Evolutionary conservation across 2,888 invertebrate genomes (phyloP).

Genomic region (Ischnus inquisitorius): DNA sequence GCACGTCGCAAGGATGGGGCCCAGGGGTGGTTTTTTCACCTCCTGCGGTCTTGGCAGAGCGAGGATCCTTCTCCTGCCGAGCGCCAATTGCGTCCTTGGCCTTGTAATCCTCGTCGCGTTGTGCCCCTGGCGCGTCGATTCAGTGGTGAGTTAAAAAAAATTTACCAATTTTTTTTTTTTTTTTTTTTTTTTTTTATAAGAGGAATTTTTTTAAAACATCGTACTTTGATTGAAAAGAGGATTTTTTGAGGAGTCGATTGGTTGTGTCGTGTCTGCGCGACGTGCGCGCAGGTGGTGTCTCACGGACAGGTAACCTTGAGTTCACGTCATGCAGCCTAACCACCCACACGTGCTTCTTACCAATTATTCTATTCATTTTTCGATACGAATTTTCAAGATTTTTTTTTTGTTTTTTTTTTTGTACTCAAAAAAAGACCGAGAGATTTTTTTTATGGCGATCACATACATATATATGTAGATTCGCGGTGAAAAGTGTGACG

Average conservation of each 20-base stretch:
- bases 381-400: neutral
- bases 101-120: constrained; percentile 72
- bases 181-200: neutral
- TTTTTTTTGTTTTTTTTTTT: neutral
- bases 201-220: neutral
- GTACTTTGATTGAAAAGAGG: neutral
- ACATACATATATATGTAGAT: neutral
- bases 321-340: constrained; percentile 35
- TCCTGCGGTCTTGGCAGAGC: constrained; percentile 64
- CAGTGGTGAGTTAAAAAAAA: constrained; percentile 78
- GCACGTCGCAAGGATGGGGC: constrained; percentile 72
- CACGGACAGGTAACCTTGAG: constrained; percentile 61
- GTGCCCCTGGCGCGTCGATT: constrained; percentile 72
- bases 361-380: neutral
- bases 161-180: constrained; percentile 13
- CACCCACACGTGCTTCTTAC: constrained; percentile 17
- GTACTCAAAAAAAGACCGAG: too few relatives aligned
- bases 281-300: constrained; percentile 27
- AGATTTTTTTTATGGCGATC: neutral
- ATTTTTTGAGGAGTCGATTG: neutral
- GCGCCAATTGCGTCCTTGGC: constrained; percentile 73
- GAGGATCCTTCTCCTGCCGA: constrained; percentile 59
- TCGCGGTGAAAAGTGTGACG: constrained; percentile 2
- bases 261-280: neutral
- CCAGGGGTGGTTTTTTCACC: constrained; percentile 72